Percentiles rank a stretch among this genome's conserved stretches.
These are phyloP conservation scores for Ifrita kowaldi DNA, from an alignment of 2,113 vertebrate genomes.

Conservation along the genomic window DNA sequence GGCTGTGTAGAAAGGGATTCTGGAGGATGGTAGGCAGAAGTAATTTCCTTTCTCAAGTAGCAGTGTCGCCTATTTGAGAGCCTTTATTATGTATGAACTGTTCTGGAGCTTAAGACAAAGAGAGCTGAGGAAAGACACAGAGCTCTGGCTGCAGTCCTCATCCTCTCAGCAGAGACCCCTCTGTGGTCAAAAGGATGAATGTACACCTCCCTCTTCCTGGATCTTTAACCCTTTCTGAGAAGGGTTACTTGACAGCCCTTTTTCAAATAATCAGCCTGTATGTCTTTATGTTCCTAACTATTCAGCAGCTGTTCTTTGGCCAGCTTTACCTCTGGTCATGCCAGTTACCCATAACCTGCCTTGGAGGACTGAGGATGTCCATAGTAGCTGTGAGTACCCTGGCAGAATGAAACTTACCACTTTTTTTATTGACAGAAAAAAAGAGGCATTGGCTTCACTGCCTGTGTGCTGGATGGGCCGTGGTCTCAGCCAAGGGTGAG, in stretches of 20 bases:
- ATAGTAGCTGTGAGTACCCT: not conserved
- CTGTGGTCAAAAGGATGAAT: not conserved
- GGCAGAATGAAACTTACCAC: not conserved
- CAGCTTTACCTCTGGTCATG: not conserved
- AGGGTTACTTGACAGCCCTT: not conserved
- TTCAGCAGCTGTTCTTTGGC: not conserved
- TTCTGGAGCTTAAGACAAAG: not conserved
- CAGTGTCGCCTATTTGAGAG: not conserved
- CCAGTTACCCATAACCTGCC: not conserved
- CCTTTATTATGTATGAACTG: not conserved
- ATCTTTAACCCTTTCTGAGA: not conserved
- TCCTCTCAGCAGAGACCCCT: not conserved
- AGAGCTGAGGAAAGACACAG: not conserved
- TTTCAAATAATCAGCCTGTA: not conserved
- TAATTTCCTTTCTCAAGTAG: not conserved
- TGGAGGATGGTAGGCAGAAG: not conserved
- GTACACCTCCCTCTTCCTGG: not conserved
- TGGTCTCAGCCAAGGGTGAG: not conserved
- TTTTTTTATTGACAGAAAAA: not conserved
- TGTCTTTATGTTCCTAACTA: not conserved
- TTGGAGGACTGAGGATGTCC: not conserved
- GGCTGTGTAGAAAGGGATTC: not conserved
- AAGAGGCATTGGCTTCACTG: not conserved
- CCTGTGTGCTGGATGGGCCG: not conserved
- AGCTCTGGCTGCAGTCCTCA: not conserved